Evolutionary conservation across 2,888 invertebrate genomes (phyloP).

Genomic region (Callinectes sapidus): DNA sequence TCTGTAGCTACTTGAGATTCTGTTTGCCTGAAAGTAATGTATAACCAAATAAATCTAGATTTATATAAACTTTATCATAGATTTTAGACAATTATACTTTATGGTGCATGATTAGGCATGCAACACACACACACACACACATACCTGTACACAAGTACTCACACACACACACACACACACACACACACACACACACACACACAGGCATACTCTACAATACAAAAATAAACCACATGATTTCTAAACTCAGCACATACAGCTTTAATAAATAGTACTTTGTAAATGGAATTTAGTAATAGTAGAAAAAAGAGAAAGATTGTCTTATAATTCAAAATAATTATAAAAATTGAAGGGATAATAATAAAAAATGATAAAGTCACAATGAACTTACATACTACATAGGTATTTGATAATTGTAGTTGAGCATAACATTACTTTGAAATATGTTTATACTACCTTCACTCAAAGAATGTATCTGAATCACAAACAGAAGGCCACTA

Average conservation of each 20-base stretch:
- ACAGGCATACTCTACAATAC: not conserved
- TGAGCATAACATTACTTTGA: not conserved
- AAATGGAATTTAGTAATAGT: not conserved
- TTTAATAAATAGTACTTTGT: not conserved
- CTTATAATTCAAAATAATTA: too few species aligned
- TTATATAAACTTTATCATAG: not conserved
- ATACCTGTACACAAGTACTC: too few species aligned
- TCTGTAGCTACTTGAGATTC: not conserved
- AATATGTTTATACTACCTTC: not conserved
- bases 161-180: not conserved
- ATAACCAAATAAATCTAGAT: not conserved
- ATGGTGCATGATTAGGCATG: not conserved
- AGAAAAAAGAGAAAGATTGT: too few species aligned
- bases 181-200: constrained; percentile 2
- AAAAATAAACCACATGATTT: not conserved
- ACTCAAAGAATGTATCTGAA: not conserved
- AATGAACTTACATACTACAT: not conserved
- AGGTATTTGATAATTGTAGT: not conserved
- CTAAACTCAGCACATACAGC: not conserved
- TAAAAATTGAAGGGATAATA: not conserved
- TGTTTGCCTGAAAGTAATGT: not conserved
- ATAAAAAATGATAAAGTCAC: not conserved
- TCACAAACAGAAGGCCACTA: not conserved
- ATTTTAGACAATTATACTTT: not conserved
- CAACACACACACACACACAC: constrained; percentile 2